Percentiles rank a stretch among this genome's conserved stretches.
Conservation (phyloP, 2,888 invertebrate species). For the Rhagophthalmus giganteus region DNA sequence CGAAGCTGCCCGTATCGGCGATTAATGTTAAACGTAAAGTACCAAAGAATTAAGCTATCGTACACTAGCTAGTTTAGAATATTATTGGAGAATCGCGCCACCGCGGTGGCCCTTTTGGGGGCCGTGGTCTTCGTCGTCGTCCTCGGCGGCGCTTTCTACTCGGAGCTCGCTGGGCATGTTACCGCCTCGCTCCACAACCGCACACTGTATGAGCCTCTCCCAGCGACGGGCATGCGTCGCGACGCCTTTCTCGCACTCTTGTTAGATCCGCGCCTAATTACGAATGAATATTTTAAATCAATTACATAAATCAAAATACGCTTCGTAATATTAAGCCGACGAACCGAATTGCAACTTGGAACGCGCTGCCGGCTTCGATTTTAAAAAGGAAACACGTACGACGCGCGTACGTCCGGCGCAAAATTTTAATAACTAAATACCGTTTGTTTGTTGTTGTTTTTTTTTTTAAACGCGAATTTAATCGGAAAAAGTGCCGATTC, state of each 20-base stretch:
- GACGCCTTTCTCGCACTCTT: conserved; percentile 31
- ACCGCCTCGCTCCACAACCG: conserved; percentile 54
- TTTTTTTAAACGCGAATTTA: conserved; percentile 17
- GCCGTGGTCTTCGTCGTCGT: conserved; percentile 47
- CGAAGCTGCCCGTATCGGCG: conserved; percentile 51
- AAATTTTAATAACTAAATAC: conserved; percentile 4
- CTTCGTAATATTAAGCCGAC: background rate
- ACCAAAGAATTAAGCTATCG: conserved; percentile 41
- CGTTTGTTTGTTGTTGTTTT: conserved; percentile 3
- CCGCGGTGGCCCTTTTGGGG: conserved; percentile 40
- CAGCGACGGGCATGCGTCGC: conserved; percentile 52
- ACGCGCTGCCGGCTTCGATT: too few relatives aligned
- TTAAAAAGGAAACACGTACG: too few relatives aligned
- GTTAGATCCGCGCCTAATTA: conserved; percentile 39
- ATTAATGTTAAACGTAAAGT: conserved; percentile 47
- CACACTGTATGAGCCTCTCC: conserved; percentile 53
- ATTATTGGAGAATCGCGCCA: conserved; percentile 38
- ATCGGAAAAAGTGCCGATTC: conserved; percentile 19
- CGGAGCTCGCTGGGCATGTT: conserved; percentile 53
- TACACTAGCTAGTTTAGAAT: conserved; percentile 48
- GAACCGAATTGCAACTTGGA: too few relatives aligned
- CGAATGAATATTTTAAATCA: conserved; percentile 42
- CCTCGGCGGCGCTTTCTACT: conserved; percentile 48
- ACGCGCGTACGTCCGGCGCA: too few relatives aligned
- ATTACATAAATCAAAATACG: conserved; percentile 4